Base-by-base conservation (phyloP, 2,888 invertebrate species). In the Alviniconcha strummeri region DNA sequence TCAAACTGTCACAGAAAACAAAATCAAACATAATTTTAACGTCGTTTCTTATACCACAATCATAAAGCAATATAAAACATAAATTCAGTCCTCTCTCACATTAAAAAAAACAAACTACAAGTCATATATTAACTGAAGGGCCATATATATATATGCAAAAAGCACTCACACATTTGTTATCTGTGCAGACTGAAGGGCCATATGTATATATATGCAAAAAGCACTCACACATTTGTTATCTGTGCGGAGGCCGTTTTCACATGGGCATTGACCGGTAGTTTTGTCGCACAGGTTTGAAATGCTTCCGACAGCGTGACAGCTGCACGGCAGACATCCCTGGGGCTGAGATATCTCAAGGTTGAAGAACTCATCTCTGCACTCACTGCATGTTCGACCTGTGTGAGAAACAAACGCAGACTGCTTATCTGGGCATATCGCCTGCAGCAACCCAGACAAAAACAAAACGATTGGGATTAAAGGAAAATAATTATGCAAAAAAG, bases 321-420 rank as follows among this genome's bases (percentile, higher is more conserved):
- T 15, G 78, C 88, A 88, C 1, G 81, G 54, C 2, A 13, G 67
- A 80, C 88, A 88, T 9, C 88, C 88, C 13, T 15, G 13, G 5
- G 84, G 55, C 17, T 85, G 83, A 4, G 77, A 55, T 57, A n/a
- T 60, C 19, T 78, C 64, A 15, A 89, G 81, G 11, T 75, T 77
- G 79, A 85, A 88, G 60, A 76, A 88, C n/a, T 82, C 87, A 64
- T 83, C 83, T 71, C 85, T 87, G 82, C 90, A 90, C 19, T 77
- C 15, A 64, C 84, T 83, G 86, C 90, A 90, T 17, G 75, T 83
- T 7, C 67, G 83, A 54, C 86, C 88, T 88, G 81, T 36, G 6
- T 56, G 54, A 76, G 15, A 76, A 71, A 64, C 64, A 64, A 9
- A 64, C 64, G 4, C 64, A 64, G 64, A 9, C 9, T 36, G 36